Percentiles rank a stretch among this genome's conserved stretches.
Conservation (phyloP, 2,797 vertebrate species). For the Hydrophis major region DNA sequence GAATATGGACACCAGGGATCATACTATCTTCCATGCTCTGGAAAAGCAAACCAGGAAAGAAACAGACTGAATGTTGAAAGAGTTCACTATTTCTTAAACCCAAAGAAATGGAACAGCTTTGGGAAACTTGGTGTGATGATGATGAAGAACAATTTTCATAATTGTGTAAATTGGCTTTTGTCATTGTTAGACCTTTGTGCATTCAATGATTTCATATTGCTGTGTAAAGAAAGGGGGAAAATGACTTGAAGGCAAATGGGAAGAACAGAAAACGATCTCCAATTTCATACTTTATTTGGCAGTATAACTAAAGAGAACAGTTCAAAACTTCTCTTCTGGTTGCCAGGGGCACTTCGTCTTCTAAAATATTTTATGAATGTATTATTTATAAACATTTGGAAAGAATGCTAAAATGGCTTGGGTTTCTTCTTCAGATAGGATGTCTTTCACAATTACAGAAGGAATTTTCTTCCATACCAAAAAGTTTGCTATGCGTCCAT, state of each 20-base stretch:
- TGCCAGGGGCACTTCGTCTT: neutral
- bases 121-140: neutral
- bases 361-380: neutral
- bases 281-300: neutral
- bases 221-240: neutral
- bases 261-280: neutral
- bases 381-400: slow-evolving; percentile 22
- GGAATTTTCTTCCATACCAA: neutral
- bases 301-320: neutral
- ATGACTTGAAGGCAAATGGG: neutral
- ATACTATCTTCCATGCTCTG: neutral
- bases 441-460: neutral
- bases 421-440: neutral
- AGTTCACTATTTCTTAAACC: no score
- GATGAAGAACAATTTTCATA: neutral
- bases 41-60: neutral
- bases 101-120: neutral
- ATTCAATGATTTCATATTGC: slow-evolving; percentile 2
- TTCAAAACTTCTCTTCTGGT: neutral
- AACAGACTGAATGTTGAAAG: neutral
- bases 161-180: neutral
- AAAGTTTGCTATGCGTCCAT: neutral
- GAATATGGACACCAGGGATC: neutral
- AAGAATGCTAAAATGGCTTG: neutral
- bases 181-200: neutral